phyloP scores from a whole-genome alignment of 1,140 invertebrate genomes.

The Cyclargus thomasi region DNA sequence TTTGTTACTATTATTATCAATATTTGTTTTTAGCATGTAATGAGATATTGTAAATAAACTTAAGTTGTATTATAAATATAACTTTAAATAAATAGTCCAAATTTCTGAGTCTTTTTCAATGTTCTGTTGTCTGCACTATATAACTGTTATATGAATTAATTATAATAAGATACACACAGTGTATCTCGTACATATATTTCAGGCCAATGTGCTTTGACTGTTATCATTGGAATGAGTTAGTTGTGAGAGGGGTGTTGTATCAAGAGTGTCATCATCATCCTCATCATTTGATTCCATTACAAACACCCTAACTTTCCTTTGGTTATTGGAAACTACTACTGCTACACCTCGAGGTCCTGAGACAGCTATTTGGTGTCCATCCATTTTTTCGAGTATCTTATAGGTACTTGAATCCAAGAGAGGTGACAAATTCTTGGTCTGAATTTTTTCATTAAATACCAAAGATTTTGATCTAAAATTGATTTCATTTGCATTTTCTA shows the following conservation, averaged over 20 bases:
- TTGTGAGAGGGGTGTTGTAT: slow-evolving; percentile 62
- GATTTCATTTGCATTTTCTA: slow-evolving; percentile 66
- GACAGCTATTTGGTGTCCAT: slow-evolving; percentile 84
- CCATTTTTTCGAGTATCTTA: slow-evolving; percentile 84
- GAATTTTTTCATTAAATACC: slow-evolving; percentile 71
- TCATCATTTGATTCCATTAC: slow-evolving; percentile 96
- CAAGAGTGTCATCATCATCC: slow-evolving; percentile 82
- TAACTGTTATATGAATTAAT: too few relatives aligned
- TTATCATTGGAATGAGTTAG: slow-evolving; percentile 34
- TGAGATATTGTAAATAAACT: too few relatives aligned
- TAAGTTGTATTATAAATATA: not conserved
- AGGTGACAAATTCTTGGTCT: slow-evolving; percentile 69
- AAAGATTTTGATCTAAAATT: slow-evolving; percentile 68
- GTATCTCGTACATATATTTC: slow-evolving; percentile 18
- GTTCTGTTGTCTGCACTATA: not conserved
- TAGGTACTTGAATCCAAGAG: slow-evolving; percentile 68
- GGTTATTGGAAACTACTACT: slow-evolving; percentile 87
- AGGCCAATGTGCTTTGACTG: slow-evolving; percentile 34
- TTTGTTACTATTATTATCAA: too few relatives aligned
- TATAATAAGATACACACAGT: not conserved
- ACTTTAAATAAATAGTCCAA: not conserved
- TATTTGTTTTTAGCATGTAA: too few relatives aligned
- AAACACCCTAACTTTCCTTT: slow-evolving; percentile 87
- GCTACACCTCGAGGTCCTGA: slow-evolving; percentile 92
- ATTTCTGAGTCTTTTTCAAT: not conserved